Percentiles rank a stretch among this genome's conserved stretches.
Conservation (phyloP, 1,140 invertebrate species). For the Apis dorsata region DNA sequence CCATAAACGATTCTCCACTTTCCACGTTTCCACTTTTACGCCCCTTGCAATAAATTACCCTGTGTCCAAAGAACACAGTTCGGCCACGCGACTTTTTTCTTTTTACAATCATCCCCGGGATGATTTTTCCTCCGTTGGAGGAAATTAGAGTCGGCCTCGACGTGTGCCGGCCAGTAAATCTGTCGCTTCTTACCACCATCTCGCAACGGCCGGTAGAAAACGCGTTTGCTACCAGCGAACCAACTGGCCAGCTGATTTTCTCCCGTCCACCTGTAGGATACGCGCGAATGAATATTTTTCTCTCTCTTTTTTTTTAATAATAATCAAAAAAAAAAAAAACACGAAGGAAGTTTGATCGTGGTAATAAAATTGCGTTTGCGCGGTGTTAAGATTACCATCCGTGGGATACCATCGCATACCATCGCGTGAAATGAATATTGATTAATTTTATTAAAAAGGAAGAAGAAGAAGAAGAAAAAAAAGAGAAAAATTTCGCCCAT, state of each 20-base stretch:
- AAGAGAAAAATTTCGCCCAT: no score
- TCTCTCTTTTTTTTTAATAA: no score
- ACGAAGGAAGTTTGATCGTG: no score
- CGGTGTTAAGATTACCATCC: no score
- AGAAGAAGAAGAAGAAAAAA: no score
- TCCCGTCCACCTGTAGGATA: background rate
- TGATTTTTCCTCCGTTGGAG: slow-evolving; percentile 34
- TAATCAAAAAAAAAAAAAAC: no score
- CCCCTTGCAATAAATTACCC: slow-evolving; percentile 44
- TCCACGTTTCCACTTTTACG: slow-evolving; percentile 33
- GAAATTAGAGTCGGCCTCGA: slow-evolving; percentile 43
- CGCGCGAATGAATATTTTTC: no score
- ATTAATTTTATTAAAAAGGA: no score
- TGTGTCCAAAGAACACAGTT: slow-evolving; percentile 23
- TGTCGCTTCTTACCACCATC: slow-evolving; percentile 5
- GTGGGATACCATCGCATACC: no score
- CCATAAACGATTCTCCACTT: slow-evolving; percentile 8
- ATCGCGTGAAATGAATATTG: no score
- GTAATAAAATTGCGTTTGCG: no score
- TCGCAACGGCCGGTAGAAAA: background rate
- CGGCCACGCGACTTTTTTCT: slow-evolving; percentile 37
- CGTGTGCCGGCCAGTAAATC: slow-evolving; percentile 23
- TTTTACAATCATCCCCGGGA: no score
- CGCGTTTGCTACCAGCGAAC: background rate
- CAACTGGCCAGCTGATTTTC: background rate